Evolutionary conservation across 2,113 vertebrate genomes (phyloP).

Genomic region (Phocoena sinus): DNA sequence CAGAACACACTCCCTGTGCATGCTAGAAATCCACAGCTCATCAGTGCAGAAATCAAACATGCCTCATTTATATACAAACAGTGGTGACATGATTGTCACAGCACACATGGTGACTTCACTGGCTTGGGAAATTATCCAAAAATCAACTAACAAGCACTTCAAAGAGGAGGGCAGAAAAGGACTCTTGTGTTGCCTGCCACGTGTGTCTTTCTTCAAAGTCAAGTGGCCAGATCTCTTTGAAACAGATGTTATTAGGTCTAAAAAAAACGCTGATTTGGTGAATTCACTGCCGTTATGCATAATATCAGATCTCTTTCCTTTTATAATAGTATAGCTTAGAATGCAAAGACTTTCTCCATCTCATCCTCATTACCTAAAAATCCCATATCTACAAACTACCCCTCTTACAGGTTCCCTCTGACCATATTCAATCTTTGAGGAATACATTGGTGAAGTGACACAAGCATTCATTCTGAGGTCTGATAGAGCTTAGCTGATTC

Average conservation of each 20-base stretch:
- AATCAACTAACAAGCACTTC: conserved; percentile 1
- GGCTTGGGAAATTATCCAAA: conserved; percentile 38
- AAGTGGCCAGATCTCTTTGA: neutral
- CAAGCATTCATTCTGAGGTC: neutral
- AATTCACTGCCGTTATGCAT: neutral
- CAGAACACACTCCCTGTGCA: neutral
- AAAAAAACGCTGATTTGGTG: neutral
- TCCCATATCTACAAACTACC: neutral
- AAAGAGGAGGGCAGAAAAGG: neutral
- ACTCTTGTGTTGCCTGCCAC: neutral
- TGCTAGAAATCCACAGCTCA: neutral
- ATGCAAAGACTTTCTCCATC: neutral
- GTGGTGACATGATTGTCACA: conserved; percentile 40
- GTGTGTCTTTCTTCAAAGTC: conserved; percentile 8
- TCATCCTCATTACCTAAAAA: neutral
- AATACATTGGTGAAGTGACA: neutral
- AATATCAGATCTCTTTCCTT: neutral
- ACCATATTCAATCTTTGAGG: neutral
- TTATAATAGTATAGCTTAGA: neutral
- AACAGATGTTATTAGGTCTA: neutral
- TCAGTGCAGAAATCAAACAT: conserved; percentile 4
- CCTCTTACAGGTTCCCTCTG: neutral
- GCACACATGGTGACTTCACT: conserved; percentile 10
- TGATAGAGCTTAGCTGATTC: neutral
- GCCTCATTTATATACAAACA: conserved; percentile 39